phyloP scores from a whole-genome alignment of 35 echinoderm and acorn worm species.

The Holothuria glaberrima region DNA sequence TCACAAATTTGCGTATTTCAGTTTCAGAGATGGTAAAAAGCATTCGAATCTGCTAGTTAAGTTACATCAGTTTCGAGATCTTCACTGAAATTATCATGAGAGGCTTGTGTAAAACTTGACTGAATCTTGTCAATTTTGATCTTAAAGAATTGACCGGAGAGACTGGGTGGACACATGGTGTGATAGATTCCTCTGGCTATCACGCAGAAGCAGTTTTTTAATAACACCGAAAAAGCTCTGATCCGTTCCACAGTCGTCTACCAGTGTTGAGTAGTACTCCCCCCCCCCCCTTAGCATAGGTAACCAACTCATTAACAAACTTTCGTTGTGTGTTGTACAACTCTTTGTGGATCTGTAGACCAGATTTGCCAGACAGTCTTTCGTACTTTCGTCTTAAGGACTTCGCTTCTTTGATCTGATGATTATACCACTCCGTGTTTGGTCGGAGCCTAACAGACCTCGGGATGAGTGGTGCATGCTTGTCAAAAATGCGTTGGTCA shows the following conservation, averaged over 20 bases:
- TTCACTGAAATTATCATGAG: background rate
- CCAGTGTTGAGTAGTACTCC: constrained; percentile 24
- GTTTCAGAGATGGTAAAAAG: constrained; percentile 45
- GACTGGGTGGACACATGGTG: constrained; percentile 35
- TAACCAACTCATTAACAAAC: constrained; percentile 28
- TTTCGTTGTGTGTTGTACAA: no score
- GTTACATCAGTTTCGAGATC: constrained; percentile 9
- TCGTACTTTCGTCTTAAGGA: no score
- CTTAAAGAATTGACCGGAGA: no score
- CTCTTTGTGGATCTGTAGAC: no score
- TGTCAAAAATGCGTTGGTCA: no score
- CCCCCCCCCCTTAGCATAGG: constrained; percentile 5
- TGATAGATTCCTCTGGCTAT: constrained; percentile 23
- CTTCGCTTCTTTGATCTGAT: no score
- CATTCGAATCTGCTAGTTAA: constrained; percentile 38
- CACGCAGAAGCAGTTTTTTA: constrained; percentile 11
- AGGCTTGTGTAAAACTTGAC: no score
- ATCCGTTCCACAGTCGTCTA: constrained; percentile 25
- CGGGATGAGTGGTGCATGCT: no score
- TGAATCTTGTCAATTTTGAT: no score
- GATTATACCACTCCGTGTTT: no score
- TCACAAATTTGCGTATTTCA: no score
- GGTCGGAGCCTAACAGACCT: no score
- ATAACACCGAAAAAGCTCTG: background rate
- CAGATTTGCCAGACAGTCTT: background rate